Base-by-base conservation (phyloP, 2,113 vertebrate species). In the Pardalotus punctatus region DNA sequence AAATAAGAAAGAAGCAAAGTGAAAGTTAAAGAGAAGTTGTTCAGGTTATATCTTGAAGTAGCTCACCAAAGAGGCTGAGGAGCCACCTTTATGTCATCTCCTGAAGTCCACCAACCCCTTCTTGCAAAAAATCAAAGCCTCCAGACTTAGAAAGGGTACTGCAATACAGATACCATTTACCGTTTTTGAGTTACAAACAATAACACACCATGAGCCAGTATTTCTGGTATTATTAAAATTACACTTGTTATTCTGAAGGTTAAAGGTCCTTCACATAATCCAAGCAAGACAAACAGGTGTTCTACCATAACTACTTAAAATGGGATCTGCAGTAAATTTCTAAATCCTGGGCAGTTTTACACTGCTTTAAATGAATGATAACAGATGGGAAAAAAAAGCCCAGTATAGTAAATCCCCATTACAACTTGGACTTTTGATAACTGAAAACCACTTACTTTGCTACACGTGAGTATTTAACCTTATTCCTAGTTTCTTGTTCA, bases 381-480 rank as follows among this genome's bases (percentile, higher is more conserved):
- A 73, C 20, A 3, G 21, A n/a, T 36, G 4, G 27, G 62, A 61
- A 58, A 47, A 62, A 58, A 21, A 10, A 27, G 2, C 10, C 22
- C 42, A 74, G 4, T 23, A 42, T 0, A 38, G 22, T 47, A 83
- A 70, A 84, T 16, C 9, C 13, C 40, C 5, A 20, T 3, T 45
- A 50, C 7, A 51, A 24, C 6, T 58, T 6, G 28, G 10, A 5
- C n/a, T 88, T 61, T 28, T 35, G 51, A 43, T 62, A 82, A 86
- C 11, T 12, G 23, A 82, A 84, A 73, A 70, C 38, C 62, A 97
- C 99, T 97, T 97, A 99, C 99, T 99, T 99, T 33, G 98, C 98
- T 50, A 72, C 96, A 83, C 98, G 98, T 2, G 97, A 98, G 94
- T 99, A 99, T 86, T 98, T 98, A 77, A 99, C 99, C 53, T 98